Conservation (phyloP, 2,797 vertebrate species). For the Betta splendens region DNA sequence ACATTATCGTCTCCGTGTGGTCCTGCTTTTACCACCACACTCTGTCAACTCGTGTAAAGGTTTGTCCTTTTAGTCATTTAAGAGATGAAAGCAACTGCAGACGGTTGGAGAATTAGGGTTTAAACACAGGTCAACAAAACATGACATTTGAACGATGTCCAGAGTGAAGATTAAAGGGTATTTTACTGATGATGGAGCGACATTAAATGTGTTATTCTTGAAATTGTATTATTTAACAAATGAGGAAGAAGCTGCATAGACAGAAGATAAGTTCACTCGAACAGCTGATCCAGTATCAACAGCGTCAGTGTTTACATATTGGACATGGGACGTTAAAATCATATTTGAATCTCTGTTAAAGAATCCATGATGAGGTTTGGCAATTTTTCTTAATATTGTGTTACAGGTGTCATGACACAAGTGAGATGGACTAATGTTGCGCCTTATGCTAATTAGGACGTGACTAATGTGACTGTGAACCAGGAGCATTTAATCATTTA, state of each 20-base stretch:
- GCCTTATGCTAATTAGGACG: slow-evolving; percentile 25
- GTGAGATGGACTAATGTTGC: slow-evolving; percentile 14
- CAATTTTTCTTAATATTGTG: too few relatives aligned
- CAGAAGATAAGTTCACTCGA: slow-evolving; percentile 13
- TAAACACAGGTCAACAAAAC: slow-evolving; percentile 61
- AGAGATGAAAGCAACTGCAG: slow-evolving; percentile 29
- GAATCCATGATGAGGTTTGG: background rate
- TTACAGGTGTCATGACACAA: slow-evolving; percentile 46
- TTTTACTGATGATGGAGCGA: slow-evolving; percentile 35
- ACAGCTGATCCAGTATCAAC: background rate
- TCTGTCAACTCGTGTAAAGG: slow-evolving; percentile 26
- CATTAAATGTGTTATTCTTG: slow-evolving; percentile 39
- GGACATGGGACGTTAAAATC: background rate
- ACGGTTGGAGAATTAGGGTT: slow-evolving; percentile 37
- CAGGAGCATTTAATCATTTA: background rate
- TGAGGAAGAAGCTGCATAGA: slow-evolving; percentile 27
- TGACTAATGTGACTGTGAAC: slow-evolving; percentile 33
- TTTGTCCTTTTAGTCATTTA: slow-evolving; percentile 40
- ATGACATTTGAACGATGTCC: slow-evolving; percentile 25
- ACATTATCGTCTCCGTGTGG: slow-evolving; percentile 11
- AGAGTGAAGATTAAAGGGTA: slow-evolving; percentile 57
- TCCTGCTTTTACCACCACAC: slow-evolving; percentile 17
- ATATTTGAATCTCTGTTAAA: too few relatives aligned
- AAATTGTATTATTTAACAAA: background rate
- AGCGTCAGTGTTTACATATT: background rate